These are phyloP conservation scores for Suncus etruscus DNA, from an alignment of 2,113 vertebrate genomes.

Conservation along the genomic window DNA sequence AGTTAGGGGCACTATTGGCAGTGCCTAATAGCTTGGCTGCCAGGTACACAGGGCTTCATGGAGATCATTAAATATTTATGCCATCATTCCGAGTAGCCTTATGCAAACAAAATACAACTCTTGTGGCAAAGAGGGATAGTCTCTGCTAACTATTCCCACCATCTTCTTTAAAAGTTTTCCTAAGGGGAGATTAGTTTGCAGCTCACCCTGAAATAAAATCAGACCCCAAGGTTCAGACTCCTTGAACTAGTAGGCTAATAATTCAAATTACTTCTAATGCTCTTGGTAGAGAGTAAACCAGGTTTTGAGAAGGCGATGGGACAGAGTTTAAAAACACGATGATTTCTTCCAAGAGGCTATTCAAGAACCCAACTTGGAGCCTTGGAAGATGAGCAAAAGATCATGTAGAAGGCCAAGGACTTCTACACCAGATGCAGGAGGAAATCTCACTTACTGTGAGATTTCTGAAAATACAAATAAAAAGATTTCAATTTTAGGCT, in stretches of 20 bases:
- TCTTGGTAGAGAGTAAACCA: not conserved
- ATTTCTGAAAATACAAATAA: not conserved
- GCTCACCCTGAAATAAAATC: not conserved
- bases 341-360: not conserved
- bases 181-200: not conserved
- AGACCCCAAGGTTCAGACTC: not conserved
- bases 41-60: not conserved
- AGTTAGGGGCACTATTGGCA: accelerated
- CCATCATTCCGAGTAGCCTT: not conserved
- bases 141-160: not conserved
- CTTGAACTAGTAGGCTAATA: not conserved
- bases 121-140: not conserved
- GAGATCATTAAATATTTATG: not conserved
- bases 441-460: not conserved
- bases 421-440: not conserved
- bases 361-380: not conserved
- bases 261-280: not conserved
- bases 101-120: not conserved
- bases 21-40: not conserved
- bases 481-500: not conserved
- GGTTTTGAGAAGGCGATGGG: slow-evolving; percentile 54
- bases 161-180: slow-evolving; percentile 11
- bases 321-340: slow-evolving; percentile 45
- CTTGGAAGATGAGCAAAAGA: no score
- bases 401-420: not conserved